These are phyloP conservation scores for Eristalis intricaria DNA, from an alignment of 2,888 invertebrate species.

Conservation along the genomic window DNA sequence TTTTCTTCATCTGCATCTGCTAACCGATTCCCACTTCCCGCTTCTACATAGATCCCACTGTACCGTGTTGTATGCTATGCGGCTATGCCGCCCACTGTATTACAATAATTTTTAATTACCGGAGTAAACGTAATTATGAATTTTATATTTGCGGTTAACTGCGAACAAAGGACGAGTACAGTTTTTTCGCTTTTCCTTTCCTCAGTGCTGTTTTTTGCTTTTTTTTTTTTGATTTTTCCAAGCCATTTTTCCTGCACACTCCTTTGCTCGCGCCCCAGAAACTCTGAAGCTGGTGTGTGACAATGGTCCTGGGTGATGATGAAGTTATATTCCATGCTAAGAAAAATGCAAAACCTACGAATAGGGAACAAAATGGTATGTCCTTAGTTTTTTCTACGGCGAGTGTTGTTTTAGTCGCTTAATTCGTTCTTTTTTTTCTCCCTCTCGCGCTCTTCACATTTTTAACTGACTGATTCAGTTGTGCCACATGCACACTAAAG, in stretches of 20 bases:
- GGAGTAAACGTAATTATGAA: constrained; percentile 82
- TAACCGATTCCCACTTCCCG: constrained; percentile 55
- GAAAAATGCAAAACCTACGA: constrained; percentile 71
- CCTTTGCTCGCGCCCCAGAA: constrained; percentile 33
- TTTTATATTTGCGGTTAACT: constrained; percentile 79
- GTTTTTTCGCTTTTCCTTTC: constrained; percentile 60
- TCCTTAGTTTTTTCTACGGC: constrained; percentile 68
- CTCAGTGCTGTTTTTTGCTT: not conserved
- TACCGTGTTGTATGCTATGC: not conserved
- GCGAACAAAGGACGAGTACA: constrained; percentile 68
- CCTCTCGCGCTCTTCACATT: constrained; percentile 38
- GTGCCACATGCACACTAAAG: constrained; percentile 63
- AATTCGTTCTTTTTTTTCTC: constrained; percentile 28
- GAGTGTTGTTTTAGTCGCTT: constrained; percentile 68
- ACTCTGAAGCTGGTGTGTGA: constrained; percentile 66
- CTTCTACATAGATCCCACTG: not conserved
- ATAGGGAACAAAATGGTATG: constrained; percentile 69
- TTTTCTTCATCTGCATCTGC: constrained; percentile 72
- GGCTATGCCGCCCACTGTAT: constrained; percentile 75
- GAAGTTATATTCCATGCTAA: constrained; percentile 71
- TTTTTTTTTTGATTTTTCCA: constrained; percentile 54
- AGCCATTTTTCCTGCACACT: constrained; percentile 38
- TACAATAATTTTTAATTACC: constrained; percentile 82
- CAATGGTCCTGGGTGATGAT: constrained; percentile 72
- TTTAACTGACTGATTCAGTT: constrained; percentile 71